These are phyloP conservation scores for Dolichopus griseipennis DNA, from an alignment of 2,888 invertebrate species.

Conservation along the genomic window DNA sequence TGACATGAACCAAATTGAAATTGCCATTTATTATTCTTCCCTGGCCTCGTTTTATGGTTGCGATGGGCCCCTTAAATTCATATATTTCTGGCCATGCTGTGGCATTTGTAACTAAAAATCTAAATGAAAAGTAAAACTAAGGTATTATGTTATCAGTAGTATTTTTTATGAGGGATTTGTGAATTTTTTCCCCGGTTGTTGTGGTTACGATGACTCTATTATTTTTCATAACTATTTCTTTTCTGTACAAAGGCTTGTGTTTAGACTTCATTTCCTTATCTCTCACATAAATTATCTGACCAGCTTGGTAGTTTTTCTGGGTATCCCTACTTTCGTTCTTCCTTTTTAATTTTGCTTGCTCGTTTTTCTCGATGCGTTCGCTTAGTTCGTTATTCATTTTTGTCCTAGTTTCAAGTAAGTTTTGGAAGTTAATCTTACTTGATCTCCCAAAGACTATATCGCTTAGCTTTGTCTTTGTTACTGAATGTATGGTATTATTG, in stretches of 20 bases:
- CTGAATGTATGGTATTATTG: conserved; percentile 20
- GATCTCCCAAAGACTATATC: conserved; percentile 22
- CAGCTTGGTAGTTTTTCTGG: conserved; percentile 16
- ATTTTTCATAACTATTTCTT: conserved; percentile 20
- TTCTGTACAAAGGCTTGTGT: conserved; percentile 13
- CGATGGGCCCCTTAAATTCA: not conserved
- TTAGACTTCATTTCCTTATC: conserved; percentile 17
- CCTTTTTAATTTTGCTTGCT: conserved; percentile 17
- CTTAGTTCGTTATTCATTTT: conserved; percentile 21
- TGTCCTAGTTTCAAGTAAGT: conserved; percentile 19
- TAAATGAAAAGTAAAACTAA: not conserved
- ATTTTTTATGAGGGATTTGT: conserved; percentile 20
- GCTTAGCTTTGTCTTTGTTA: conserved; percentile 18
- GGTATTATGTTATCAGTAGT: not conserved
- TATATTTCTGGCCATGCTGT: not conserved
- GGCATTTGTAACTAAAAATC: not conserved
- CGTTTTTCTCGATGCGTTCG: too few species aligned
- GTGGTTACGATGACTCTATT: too few species aligned
- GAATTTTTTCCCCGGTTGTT: conserved; percentile 14
- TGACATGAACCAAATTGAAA: conserved; percentile 5
- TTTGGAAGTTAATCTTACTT: conserved; percentile 22
- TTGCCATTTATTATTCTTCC: conserved; percentile 9
- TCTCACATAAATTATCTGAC: conserved; percentile 17
- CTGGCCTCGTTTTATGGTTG: not conserved
- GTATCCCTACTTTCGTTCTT: conserved; percentile 18